Evolutionary conservation across 2,797 vertebrate genomes (phyloP).

Genomic region (Yasuhikotakia modesta): DNA sequence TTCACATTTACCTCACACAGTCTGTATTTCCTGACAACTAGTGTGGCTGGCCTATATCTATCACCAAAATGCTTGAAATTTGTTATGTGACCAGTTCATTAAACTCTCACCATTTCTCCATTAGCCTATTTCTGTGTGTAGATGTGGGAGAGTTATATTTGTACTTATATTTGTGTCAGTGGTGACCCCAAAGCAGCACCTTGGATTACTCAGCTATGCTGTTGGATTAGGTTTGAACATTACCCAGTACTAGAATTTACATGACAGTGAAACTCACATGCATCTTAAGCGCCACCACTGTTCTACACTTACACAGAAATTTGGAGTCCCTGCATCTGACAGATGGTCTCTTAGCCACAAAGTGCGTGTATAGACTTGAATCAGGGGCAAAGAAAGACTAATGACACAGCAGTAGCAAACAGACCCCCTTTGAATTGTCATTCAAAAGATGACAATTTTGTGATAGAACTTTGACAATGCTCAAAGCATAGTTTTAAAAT

Average conservation of each 20-base stretch:
- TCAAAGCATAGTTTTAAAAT: neutral
- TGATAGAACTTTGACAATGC: too few species aligned
- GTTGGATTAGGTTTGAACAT: constrained; percentile 74
- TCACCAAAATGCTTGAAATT: neutral
- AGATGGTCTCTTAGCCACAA: constrained; percentile 81
- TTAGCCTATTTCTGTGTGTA: neutral
- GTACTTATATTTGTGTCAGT: constrained; percentile 29
- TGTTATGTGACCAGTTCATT: constrained; percentile 6
- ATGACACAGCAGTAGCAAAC: constrained; percentile 79
- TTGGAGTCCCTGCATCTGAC: constrained; percentile 76
- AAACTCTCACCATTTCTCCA: neutral
- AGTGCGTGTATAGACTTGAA: constrained; percentile 79
- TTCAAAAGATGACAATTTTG: constrained; percentile 62
- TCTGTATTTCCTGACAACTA: neutral
- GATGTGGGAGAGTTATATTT: constrained; percentile 7
- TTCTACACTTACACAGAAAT: constrained; percentile 79
- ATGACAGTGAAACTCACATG: constrained; percentile 76
- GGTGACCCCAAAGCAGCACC: constrained; percentile 73
- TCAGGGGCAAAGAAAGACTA: constrained; percentile 74
- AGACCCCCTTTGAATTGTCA: constrained; percentile 68
- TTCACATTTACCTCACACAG: neutral
- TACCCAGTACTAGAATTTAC: constrained; percentile 78
- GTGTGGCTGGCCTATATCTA: neutral
- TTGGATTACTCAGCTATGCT: constrained; percentile 68
- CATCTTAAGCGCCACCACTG: constrained; percentile 76